A percentile compares a stretch with the other conserved stretches of the same genome.
Evolutionary conservation across 2,113 vertebrate species (phyloP).

Genomic region (Equus przewalskii): DNA sequence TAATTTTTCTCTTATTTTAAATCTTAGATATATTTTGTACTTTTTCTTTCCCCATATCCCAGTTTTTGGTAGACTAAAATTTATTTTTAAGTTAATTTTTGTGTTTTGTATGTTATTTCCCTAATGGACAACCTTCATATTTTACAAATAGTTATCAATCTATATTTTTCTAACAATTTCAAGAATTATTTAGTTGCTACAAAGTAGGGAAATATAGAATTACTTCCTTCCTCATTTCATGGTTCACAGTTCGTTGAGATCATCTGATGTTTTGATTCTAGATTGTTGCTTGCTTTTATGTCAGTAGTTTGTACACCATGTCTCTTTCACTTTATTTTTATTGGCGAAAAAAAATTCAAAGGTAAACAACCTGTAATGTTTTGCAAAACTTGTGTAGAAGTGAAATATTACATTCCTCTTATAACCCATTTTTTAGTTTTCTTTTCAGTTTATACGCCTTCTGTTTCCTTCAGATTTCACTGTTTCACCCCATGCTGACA

Average conservation of each 20-base stretch:
- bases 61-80: background rate
- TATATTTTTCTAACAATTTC: background rate
- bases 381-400: background rate
- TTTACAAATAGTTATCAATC: background rate
- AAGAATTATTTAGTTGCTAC: background rate
- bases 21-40: background rate
- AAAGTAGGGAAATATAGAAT: background rate
- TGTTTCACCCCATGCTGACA: background rate
- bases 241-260: background rate
- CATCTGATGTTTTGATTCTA: background rate
- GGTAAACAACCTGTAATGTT: background rate
- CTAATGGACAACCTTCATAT: background rate
- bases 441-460: background rate
- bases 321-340: background rate
- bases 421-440: background rate
- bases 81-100: background rate
- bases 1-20: conserved; percentile 21
- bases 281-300: background rate
- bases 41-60: background rate
- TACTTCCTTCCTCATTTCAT: background rate
- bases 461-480: background rate
- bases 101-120: background rate
- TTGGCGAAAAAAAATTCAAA: background rate
- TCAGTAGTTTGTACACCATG: background rate
- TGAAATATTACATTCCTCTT: background rate